Evolutionary conservation across 2,797 vertebrate species (phyloP).

Genomic region (Lemur catta): DNA sequence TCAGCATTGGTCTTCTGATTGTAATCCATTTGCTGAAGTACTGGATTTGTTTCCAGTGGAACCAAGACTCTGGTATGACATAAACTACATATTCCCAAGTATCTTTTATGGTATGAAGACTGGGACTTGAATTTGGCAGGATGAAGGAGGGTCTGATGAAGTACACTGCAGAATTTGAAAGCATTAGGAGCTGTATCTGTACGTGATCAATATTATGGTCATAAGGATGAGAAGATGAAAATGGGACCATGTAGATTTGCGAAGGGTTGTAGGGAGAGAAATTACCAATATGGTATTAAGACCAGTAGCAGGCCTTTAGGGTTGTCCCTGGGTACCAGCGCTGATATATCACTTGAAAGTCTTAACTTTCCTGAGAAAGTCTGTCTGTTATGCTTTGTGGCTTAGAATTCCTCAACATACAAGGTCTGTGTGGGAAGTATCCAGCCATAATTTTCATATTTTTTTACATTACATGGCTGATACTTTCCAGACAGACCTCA

Average conservation of each 20-base stretch:
- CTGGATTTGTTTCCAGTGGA: not conserved
- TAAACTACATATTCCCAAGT: conserved; percentile 2
- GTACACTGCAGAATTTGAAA: not conserved
- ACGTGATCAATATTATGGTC: not conserved
- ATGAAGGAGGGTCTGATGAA: not conserved
- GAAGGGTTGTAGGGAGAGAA: not conserved
- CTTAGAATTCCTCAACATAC: not conserved
- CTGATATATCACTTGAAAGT: not conserved
- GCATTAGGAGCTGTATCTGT: not conserved
- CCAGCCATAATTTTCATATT: too few relatives aligned
- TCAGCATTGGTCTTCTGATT: not conserved
- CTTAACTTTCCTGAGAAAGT: not conserved
- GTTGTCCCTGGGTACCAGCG: not conserved
- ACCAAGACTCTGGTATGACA: not conserved
- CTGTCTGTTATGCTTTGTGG: not conserved
- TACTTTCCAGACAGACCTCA: too few relatives aligned
- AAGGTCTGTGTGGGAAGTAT: too few relatives aligned
- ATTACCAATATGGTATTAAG: not conserved
- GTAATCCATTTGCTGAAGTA: not conserved
- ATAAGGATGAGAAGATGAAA: not conserved
- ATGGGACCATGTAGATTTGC: not conserved
- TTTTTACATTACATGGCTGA: too few relatives aligned
- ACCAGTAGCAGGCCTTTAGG: not conserved
- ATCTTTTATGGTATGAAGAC: not conserved
- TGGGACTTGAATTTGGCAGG: not conserved